Conservation (phyloP, 2,797 vertebrate genomes). For the Scyliorhinus canicula region DNA sequence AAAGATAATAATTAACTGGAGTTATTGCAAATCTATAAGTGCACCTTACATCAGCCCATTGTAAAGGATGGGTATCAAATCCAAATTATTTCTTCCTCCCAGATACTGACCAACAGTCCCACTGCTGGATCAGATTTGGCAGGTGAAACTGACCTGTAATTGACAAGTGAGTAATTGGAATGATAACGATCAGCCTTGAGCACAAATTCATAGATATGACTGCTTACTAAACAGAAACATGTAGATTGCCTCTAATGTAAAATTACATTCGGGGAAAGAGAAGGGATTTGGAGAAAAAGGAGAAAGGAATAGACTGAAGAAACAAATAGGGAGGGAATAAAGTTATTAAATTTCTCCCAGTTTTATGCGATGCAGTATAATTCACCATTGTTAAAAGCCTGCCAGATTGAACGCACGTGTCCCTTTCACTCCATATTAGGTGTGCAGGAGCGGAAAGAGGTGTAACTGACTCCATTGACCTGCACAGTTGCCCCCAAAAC, state of each 20-base stretch:
- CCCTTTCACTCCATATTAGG: slow-evolving; percentile 50
- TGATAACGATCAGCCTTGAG: background rate
- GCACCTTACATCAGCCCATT: background rate
- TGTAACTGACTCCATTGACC: slow-evolving; percentile 59
- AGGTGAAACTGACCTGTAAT: background rate
- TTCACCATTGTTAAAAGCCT: slow-evolving; percentile 51
- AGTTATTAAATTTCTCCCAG: background rate
- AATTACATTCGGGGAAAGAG: background rate
- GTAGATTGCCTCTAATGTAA: no score
- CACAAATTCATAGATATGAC: background rate
- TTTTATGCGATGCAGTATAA: background rate
- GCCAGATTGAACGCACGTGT: slow-evolving; percentile 59
- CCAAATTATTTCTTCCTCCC: background rate
- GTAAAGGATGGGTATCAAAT: background rate
- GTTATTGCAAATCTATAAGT: slow-evolving; percentile 22
- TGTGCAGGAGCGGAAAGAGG: slow-evolving; percentile 45
- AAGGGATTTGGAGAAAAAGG: background rate
- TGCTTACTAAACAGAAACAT: background rate
- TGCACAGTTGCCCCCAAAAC: slow-evolving; percentile 63
- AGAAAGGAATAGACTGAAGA: background rate
- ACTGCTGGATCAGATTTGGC: background rate
- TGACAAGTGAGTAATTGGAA: background rate
- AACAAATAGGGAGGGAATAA: background rate
- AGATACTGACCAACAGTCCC: background rate
- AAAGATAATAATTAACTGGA: background rate